phyloP scores from a whole-genome alignment of 2,888 invertebrate species.

The Oscheius sp. region DNA sequence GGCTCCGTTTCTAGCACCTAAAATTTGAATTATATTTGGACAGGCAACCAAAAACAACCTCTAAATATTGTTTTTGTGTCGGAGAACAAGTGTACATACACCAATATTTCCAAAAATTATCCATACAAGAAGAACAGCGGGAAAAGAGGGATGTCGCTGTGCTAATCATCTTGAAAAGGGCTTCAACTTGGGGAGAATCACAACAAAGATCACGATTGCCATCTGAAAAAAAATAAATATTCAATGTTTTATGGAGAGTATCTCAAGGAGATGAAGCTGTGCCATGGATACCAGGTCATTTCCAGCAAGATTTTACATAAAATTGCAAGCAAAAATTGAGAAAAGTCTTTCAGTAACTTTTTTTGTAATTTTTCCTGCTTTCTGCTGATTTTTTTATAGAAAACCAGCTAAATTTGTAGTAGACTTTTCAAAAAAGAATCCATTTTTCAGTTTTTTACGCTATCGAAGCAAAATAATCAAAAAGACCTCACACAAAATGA shows the following conservation, averaged over 20 bases:
- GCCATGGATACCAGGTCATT: no score
- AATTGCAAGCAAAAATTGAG: no score
- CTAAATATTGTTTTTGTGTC: slow-evolving; percentile 1
- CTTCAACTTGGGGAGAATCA: slow-evolving; percentile 20
- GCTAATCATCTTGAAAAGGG: slow-evolving; percentile 25
- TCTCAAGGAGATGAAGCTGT: no score
- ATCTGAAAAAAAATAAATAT: slow-evolving; percentile 3
- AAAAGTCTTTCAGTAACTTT: neutral
- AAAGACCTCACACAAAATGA: no score
- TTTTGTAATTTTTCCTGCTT: neutral
- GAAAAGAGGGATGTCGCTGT: slow-evolving; percentile 24
- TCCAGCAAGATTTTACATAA: no score
- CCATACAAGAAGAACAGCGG: slow-evolving; percentile 31
- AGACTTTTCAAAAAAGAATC: no score
- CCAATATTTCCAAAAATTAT: slow-evolving; percentile 33
- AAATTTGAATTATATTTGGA: neutral
- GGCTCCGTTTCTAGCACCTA: slow-evolving; percentile 27
- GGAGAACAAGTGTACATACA: slow-evolving; percentile 32
- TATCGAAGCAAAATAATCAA: no score
- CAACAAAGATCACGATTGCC: slow-evolving; percentile 18
- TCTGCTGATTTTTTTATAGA: neutral
- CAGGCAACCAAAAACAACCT: slow-evolving; percentile 9
- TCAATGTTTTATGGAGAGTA: neutral
- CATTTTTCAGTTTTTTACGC: no score
- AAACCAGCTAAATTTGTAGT: neutral